Conservation (phyloP, 2,888 invertebrate species). For the Cataglyphis livida region DNA sequence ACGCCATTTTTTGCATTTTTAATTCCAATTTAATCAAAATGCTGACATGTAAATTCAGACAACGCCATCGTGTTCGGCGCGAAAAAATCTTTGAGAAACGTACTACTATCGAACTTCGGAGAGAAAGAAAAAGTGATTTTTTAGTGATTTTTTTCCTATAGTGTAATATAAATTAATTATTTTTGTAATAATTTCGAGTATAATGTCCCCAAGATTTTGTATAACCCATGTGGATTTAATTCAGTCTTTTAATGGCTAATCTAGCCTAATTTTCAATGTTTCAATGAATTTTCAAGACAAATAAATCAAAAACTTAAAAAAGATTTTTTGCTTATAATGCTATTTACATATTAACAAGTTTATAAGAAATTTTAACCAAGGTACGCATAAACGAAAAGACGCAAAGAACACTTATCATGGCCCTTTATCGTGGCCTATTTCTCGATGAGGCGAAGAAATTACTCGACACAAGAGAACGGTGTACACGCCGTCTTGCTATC, state of each 20-base stretch:
- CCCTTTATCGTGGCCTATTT: slow-evolving; percentile 25
- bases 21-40: not conserved
- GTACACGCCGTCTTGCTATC: slow-evolving; percentile 7
- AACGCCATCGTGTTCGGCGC: not conserved
- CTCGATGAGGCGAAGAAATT: not conserved
- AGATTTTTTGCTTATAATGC: not conserved
- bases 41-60: not conserved
- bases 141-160: too few species aligned
- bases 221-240: not conserved
- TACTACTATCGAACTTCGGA: not conserved
- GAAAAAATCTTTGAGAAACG: not conserved
- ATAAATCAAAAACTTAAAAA: not conserved
- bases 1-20: too few species aligned
- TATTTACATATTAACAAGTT: not conserved
- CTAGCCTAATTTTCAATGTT: not conserved
- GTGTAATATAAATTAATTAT: not conserved
- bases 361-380: not conserved
- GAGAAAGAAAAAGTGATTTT: not conserved
- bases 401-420: too few species aligned
- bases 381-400: not conserved
- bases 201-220: not conserved
- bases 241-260: not conserved
- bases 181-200: not conserved
- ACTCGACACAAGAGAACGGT: not conserved
- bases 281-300: not conserved